A percentile compares a stretch with the other conserved stretches of the same genome.
These are phyloP conservation scores for Ceyx melanurus DNA, from an alignment of 2,113 vertebrate genomes.

Conservation along the genomic window DNA sequence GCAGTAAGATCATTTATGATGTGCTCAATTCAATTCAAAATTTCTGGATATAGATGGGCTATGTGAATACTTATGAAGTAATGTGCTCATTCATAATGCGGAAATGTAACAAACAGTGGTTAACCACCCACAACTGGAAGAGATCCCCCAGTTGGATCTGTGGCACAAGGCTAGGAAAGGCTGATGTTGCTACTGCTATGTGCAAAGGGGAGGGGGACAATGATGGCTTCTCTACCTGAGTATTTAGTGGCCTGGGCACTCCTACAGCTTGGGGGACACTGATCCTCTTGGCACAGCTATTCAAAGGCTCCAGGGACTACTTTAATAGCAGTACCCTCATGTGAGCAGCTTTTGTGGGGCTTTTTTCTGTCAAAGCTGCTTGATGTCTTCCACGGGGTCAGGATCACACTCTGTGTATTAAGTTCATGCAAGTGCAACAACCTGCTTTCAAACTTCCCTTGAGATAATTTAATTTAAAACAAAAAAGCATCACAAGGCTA, in stretches of 20 bases:
- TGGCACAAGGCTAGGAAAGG: background rate
- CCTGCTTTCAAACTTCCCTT: slow-evolving; percentile 24
- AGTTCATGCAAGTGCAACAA: background rate
- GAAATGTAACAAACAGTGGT: background rate
- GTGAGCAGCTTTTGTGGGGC: background rate
- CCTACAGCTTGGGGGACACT: rapidly evolving
- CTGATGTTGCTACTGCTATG: background rate
- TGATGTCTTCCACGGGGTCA: background rate
- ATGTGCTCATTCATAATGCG: background rate
- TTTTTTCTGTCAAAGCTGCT: background rate
- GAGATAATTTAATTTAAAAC: slow-evolving; percentile 55
- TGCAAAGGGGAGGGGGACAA: background rate
- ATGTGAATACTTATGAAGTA: background rate
- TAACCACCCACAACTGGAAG: background rate
- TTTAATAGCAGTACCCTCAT: background rate
- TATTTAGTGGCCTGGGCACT: background rate
- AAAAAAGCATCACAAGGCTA: background rate
- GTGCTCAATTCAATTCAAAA: background rate
- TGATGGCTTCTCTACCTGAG: background rate
- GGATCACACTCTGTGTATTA: background rate
- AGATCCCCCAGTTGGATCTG: background rate
- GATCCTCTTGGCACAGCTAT: background rate
- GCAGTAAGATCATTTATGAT: background rate
- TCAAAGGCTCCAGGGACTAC: background rate
- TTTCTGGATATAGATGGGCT: background rate